phyloP scores from a whole-genome alignment of 1,140 invertebrate species.

The Drosophila orosa region DNA sequence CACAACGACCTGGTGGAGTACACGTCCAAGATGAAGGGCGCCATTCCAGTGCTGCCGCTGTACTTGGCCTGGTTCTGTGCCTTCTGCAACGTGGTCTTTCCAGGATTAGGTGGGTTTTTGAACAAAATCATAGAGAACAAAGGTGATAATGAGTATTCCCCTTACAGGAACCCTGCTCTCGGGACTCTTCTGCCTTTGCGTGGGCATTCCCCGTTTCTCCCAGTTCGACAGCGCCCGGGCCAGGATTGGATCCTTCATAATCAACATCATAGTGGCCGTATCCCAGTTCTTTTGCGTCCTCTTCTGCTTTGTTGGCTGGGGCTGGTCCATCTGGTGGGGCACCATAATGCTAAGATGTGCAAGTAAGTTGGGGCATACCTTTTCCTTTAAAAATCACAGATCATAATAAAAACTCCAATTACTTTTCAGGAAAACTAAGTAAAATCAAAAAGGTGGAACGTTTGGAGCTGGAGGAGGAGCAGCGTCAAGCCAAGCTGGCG shows the following conservation, averaged over 20 bases:
- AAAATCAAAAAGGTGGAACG: conserved; percentile 83
- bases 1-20: conserved; percentile 91
- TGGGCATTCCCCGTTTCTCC: conserved; percentile 94
- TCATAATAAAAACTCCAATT: neutral
- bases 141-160: conserved; percentile 15
- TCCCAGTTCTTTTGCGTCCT: conserved; percentile 96
- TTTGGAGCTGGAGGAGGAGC: conserved; percentile 80
- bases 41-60: conserved; percentile 94
- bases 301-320: conserved; percentile 97
- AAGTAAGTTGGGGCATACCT: conserved; percentile 85
- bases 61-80: conserved; percentile 94
- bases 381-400: neutral
- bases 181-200: conserved; percentile 93
- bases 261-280: conserved; percentile 93
- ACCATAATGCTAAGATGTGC: conserved; percentile 93
- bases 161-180: conserved; percentile 92
- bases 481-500: conserved; percentile 73
- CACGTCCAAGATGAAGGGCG: conserved; percentile 92
- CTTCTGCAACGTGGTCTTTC: conserved; percentile 92
- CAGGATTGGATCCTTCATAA: conserved; percentile 90
- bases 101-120: conserved; percentile 90
- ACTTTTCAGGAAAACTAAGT: conserved; percentile 66
- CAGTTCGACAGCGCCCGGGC: conserved; percentile 89
- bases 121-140: neutral
- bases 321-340: conserved; percentile 98